Evolutionary conservation across 2,888 invertebrate genomes (phyloP), one percentile per base, ranked within the genome.

Genomic region (Ceraclea dissimilis): DNA sequence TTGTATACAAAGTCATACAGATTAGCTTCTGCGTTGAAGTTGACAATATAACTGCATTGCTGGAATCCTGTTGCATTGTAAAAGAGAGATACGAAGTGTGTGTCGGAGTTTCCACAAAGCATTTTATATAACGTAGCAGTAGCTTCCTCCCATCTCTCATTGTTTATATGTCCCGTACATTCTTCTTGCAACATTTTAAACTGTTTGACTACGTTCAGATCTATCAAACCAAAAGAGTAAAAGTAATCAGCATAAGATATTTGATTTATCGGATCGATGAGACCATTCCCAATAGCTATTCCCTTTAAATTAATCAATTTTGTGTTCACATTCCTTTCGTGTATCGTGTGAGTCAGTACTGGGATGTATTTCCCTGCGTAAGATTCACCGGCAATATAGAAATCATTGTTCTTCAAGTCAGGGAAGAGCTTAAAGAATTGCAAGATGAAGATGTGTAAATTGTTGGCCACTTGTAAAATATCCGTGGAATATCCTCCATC

Each of bases 321-420:
- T 52, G 75, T 70, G 1, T 84, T 81, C 5, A 64, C 68, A 65
- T 82, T 81, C 61, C 83, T 83, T 63, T 80, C 79, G 64, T 87
- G 82, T 55, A 90, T 89, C 1, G 85, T 82, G 66, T 89, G 71
- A 0, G 90, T 91, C 70, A 89, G 69, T 0, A 92, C 88, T 1
- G 94, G 94, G 0, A 83, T 81, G 69, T 82, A 82, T 63, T 82
- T 82, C 1, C 94, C 93, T 47, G 83, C 93, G 67, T 93, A 93
- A 0, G 92, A 93, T 74, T 95, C 94, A 1, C 95, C 95, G 1
- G 90, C 85, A 0, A 92, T 82, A 73, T 84, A 96, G 69, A 96
- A 93, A 51, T 87, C 86, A 65, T 86, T 86, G 1, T 73, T 67
- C 66, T 82, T 82, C 21, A 87, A 73, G 64, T 90, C 84, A 0